Evolutionary conservation across 2,888 invertebrate species (phyloP).

Genomic region (Synergus laeviventris): DNA sequence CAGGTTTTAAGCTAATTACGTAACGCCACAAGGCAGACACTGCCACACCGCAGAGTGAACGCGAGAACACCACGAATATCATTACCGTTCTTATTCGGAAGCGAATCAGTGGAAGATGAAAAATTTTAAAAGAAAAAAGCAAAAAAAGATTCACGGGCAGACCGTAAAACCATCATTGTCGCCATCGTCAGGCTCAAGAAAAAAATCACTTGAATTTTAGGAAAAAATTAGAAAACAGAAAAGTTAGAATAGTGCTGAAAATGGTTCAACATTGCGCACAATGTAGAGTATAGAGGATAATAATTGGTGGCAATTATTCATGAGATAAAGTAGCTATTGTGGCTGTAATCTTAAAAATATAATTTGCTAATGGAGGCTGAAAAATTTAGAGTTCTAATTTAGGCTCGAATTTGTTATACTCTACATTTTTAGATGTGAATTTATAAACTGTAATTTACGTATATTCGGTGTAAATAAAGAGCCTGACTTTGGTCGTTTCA

Average conservation of each 20-base stretch:
- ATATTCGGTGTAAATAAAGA: conserved; percentile 23
- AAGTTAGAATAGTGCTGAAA: conserved; percentile 1
- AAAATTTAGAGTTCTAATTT: conserved; percentile 4
- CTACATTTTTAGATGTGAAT: conserved; percentile 21
- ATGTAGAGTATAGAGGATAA: conserved; percentile 2
- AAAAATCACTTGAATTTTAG: neutral
- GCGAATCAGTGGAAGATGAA: conserved; percentile 52
- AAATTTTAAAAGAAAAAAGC: conserved; percentile 43
- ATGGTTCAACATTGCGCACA: conserved; percentile 25
- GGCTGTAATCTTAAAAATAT: neutral
- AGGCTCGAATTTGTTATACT: conserved; percentile 17
- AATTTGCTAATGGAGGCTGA: neutral
- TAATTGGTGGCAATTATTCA: conserved; percentile 13
- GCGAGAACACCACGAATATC: conserved; percentile 33
- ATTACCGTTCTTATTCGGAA: conserved; percentile 25
- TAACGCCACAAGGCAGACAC: conserved; percentile 74
- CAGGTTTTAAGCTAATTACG: conserved; percentile 59
- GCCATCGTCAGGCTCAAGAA: conserved; percentile 20
- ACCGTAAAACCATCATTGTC: neutral
- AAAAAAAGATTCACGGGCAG: conserved; percentile 34
- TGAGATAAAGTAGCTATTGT: neutral
- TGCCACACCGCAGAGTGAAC: conserved; percentile 71
- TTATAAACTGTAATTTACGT: neutral
- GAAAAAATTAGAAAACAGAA: neutral
- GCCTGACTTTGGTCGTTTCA: conserved; percentile 35